phyloP scores from a whole-genome alignment of 1,140 invertebrate species.

The Nasonia longicornis region DNA sequence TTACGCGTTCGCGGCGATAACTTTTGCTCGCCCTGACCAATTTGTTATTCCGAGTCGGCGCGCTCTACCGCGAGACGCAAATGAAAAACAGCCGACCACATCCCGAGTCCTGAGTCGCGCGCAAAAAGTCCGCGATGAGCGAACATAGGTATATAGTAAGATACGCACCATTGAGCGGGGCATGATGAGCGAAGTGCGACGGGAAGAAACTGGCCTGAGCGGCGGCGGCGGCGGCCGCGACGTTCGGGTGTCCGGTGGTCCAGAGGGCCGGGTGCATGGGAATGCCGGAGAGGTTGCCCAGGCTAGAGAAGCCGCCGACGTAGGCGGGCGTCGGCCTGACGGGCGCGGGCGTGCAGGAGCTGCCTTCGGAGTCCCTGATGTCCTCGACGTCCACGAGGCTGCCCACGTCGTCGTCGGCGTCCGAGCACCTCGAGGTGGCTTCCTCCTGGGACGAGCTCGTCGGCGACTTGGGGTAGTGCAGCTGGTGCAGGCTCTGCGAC shows the following conservation, averaged over 20 bases:
- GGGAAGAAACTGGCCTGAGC: constrained; percentile 61
- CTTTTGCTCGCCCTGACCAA: no score
- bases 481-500: constrained; percentile 7
- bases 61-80: background rate
- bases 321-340: constrained; percentile 64
- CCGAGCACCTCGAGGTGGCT: constrained; percentile 57
- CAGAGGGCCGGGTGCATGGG: constrained; percentile 61
- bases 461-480: constrained; percentile 53
- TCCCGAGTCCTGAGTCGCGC: background rate
- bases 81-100: background rate
- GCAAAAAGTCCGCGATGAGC: no score
- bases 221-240: constrained; percentile 49
- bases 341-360: constrained; percentile 50
- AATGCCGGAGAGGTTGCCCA: constrained; percentile 54
- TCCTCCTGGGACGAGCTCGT: constrained; percentile 57
- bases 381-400: constrained; percentile 66
- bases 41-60: no score
- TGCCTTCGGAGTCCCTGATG: constrained; percentile 49
- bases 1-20: background rate
- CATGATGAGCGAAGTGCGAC: constrained; percentile 62
- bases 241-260: constrained; percentile 54
- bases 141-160: background rate
- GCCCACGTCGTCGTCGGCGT: constrained; percentile 61
- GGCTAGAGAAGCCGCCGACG: constrained; percentile 57
- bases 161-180: constrained; percentile 61